Evolutionary conservation across 2,797 vertebrate genomes (phyloP).

Genomic region (Otolemur crassicaudatus): DNA sequence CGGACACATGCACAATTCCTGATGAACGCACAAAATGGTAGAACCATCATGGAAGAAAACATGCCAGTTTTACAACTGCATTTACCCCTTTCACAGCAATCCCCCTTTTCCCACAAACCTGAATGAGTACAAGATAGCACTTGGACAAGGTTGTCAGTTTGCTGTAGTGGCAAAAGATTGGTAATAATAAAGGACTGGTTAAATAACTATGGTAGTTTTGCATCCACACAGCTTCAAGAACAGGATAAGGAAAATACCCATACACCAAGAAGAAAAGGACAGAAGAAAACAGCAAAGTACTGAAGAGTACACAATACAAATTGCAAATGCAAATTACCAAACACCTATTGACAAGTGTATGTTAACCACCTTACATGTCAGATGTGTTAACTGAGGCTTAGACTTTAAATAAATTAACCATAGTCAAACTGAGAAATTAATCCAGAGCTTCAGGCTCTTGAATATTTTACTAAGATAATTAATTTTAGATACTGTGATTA

Average conservation of each 20-base stretch:
- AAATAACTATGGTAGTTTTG: not conserved
- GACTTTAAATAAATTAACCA: not conserved
- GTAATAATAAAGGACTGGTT: not conserved
- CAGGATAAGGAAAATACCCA: not conserved
- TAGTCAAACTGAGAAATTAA: not conserved
- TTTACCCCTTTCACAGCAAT: not conserved
- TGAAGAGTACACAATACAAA: not conserved
- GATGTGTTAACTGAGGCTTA: slow-evolving; percentile 1
- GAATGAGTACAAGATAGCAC: not conserved
- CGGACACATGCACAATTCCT: not conserved
- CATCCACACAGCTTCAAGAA: not conserved
- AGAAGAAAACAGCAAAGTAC: not conserved
- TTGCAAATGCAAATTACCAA: slow-evolving; percentile 11
- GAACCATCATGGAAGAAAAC: not conserved
- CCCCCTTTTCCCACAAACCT: not conserved
- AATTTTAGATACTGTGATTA: not conserved
- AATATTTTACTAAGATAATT: not conserved
- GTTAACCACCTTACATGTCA: slow-evolving; percentile 13
- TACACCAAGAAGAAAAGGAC: not conserved
- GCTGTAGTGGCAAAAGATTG: not conserved
- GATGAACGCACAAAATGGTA: not conserved
- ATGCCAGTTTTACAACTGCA: not conserved
- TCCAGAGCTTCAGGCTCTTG: not conserved
- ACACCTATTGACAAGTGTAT: not conserved
- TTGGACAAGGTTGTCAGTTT: not conserved